These are phyloP conservation scores for Actinia equina DNA, from an alignment of 64 coral and sea anemone genomes.

Conservation along the genomic window DNA sequence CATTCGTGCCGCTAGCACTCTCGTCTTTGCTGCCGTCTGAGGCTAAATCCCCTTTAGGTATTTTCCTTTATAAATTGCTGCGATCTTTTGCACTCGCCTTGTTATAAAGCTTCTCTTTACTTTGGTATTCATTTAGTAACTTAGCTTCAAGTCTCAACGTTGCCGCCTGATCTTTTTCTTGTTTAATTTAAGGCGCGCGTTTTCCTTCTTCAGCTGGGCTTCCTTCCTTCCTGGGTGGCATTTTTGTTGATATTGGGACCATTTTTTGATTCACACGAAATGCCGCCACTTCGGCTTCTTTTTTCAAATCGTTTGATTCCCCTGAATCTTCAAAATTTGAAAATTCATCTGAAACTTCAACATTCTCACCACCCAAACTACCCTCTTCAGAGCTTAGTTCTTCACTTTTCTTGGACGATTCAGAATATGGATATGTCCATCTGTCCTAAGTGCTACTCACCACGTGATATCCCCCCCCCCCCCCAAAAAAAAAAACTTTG, in stretches of 20 bases:
- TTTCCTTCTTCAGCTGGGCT: not conserved
- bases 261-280: constrained; percentile 13
- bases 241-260: not conserved
- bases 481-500: no score
- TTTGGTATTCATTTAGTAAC: not conserved
- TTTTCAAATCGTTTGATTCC: not conserved
- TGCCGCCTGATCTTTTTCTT: not conserved
- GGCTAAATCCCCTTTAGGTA: no score
- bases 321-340: no score
- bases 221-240: not conserved
- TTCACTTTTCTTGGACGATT: not conserved
- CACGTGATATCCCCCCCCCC: no score
- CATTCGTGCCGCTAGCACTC: not conserved
- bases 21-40: no score
- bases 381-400: not conserved
- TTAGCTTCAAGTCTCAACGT: constrained; percentile 2
- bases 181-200: not conserved
- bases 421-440: not conserved
- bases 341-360: not conserved
- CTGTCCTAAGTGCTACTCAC: no score
- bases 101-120: not conserved
- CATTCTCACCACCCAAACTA: not conserved
- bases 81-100: not conserved
- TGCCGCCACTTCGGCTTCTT: not conserved
- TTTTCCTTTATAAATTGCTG: not conserved